A percentile compares a stretch with the other conserved stretches of the same genome.
phyloP scores from a whole-genome alignment of 2,888 invertebrate species.

The Alviniconcha strummeri region DNA sequence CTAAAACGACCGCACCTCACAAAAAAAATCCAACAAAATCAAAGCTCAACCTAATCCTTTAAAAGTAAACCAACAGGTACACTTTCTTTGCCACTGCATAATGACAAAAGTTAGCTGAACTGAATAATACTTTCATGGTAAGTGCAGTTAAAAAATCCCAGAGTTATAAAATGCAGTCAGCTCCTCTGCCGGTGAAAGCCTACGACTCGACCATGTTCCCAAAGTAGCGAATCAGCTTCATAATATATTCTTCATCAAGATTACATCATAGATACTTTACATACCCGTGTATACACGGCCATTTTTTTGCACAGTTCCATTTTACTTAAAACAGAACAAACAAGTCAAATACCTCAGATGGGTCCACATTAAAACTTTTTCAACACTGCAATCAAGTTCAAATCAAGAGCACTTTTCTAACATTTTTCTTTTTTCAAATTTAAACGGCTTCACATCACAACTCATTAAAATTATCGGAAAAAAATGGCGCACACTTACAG shows the following conservation, averaged over 20 bases:
- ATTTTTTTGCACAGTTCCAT: slow-evolving; percentile 15
- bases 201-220: slow-evolving; percentile 7
- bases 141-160: background rate
- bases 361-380: background rate
- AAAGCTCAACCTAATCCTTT: too few species aligned
- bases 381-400: background rate
- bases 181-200: background rate
- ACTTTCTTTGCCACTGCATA: too few species aligned
- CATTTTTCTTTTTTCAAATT: slow-evolving; percentile 6
- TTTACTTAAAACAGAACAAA: background rate
- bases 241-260: slow-evolving; percentile 30
- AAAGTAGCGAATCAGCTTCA: slow-evolving; percentile 20
- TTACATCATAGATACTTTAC: slow-evolving; percentile 30
- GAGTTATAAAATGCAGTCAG: background rate
- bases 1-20: too few species aligned
- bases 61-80: too few species aligned
- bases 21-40: too few species aligned
- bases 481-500: slow-evolving; percentile 30
- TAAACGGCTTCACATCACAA: slow-evolving; percentile 30
- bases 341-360: too few species aligned
- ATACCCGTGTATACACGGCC: slow-evolving; percentile 16
- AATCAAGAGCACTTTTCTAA: background rate
- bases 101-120: slow-evolving; percentile 17
- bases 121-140: background rate
- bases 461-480: slow-evolving; percentile 30